Evolutionary conservation across 2,888 invertebrate species (phyloP).

Genomic region (Brachyptera putata): DNA sequence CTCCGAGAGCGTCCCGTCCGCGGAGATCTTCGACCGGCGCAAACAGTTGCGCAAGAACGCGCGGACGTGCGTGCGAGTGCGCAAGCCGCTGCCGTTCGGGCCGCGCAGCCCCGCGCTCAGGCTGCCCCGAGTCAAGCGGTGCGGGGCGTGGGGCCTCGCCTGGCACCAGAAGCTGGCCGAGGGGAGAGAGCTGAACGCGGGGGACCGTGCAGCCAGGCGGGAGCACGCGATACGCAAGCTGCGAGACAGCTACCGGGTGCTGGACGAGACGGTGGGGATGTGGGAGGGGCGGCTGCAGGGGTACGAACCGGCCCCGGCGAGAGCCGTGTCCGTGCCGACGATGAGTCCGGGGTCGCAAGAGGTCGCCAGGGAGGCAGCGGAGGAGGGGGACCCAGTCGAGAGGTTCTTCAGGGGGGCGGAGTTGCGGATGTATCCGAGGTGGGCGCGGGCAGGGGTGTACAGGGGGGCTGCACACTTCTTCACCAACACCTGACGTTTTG

Average conservation of each 20-base stretch:
- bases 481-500: no score
- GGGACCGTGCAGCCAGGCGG: neutral
- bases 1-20: no score
- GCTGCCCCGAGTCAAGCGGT: neutral
- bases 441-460: neutral
- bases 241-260: constrained; percentile 32
- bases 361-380: neutral
- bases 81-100: neutral
- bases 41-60: neutral
- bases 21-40: neutral
- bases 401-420: neutral
- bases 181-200: constrained; percentile 3
- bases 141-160: neutral
- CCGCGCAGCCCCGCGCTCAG: neutral
- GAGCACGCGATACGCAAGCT: constrained; percentile 33
- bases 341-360: neutral
- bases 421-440: neutral
- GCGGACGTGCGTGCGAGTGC: neutral
- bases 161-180: neutral
- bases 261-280: neutral
- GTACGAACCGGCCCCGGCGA: neutral
- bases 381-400: neutral
- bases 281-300: neutral
- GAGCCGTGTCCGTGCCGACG: neutral
- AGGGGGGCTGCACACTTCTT: no score